Evolutionary conservation across 2,797 vertebrate genomes (phyloP).

Genomic region (Diplodus sargus): DNA sequence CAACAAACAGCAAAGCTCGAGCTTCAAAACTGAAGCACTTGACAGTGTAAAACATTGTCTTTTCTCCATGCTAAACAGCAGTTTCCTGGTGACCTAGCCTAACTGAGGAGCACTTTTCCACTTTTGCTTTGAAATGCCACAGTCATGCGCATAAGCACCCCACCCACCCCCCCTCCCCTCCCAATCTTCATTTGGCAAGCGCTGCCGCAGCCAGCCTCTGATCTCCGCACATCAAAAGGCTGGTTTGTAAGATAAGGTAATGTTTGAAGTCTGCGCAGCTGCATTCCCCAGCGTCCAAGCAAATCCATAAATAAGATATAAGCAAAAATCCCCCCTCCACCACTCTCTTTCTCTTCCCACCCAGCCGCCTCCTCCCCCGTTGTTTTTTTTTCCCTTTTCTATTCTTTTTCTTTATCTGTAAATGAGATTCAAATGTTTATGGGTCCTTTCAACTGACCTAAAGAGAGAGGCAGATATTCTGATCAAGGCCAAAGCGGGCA

Average conservation of each 20-base stretch:
- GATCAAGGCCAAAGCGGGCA: slow-evolving; percentile 76
- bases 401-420: slow-evolving; percentile 79
- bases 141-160: slow-evolving; percentile 85
- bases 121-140: slow-evolving; percentile 91
- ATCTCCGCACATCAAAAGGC: slow-evolving; percentile 96
- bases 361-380: slow-evolving; percentile 64
- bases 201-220: slow-evolving; percentile 91
- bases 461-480: slow-evolving; percentile 74
- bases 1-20: slow-evolving; percentile 37
- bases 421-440: slow-evolving; percentile 84
- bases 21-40: slow-evolving; percentile 71
- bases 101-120: slow-evolving; percentile 86
- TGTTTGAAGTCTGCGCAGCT: slow-evolving; percentile 95
- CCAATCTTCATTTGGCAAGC: slow-evolving; percentile 93
- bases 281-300: slow-evolving; percentile 93
- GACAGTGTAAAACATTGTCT: slow-evolving; percentile 75
- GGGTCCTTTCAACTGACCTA: slow-evolving; percentile 82
- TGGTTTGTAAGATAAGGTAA: slow-evolving; percentile 98
- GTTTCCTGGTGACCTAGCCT: slow-evolving; percentile 88
- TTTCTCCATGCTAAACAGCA: slow-evolving; percentile 83
- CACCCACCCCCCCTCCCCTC: slow-evolving; percentile 50
- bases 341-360: slow-evolving; percentile 69
- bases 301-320: slow-evolving; percentile 96
- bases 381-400: slow-evolving; percentile 44
- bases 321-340: slow-evolving; percentile 79